Evolutionary conservation across 1,140 invertebrate genomes (phyloP), one percentile per base, ranked within the genome.

Genomic region (Pygmarrhopalites habei): DNA sequence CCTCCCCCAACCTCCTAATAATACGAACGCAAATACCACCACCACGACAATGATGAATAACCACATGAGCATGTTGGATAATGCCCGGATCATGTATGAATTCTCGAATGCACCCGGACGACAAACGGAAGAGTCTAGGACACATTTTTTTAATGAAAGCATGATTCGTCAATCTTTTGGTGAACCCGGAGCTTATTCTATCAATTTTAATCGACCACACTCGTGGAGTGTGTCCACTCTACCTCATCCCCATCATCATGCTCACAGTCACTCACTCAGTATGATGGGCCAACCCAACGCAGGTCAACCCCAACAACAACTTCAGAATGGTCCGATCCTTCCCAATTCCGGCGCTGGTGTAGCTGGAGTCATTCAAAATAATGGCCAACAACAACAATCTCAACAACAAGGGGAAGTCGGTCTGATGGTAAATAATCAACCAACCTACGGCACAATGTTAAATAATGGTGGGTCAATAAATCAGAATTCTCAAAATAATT

Each of bases 121-220:
- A 39, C 68, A 64, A 61, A 60, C 63, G 4, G 69, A 67, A 21
- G 66, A 71, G 44, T 61, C 58, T 28, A 46, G 66, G 29, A 62
- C 64, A 60, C 66, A 71, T 52, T 71, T 71, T 59, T 5, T 7
- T 7, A n/a, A n/a, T n/a, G n/a, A n/a, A n/a, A 63, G 68, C 58
- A 68, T 71, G 66, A 68, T 71, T 57, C 56, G 69, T 28, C 69
- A 71, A 61, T 68, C 66, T 19, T 71, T 68, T 64, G n/a, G n/a
- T n/a, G 69, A 71, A 51, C 58, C 60, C 23, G 68, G 65, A 43
- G 57, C 47, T 32, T 49, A 58, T 44, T 41, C 51, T 30, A 35
- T 35, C 5, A 67, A 65, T 58, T 66, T 64, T 39, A 68, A 66
- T 64, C 60, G 69, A 26, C 69, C 69, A 23, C 66, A 71, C 43